These are phyloP conservation scores for Phorcus lineatus DNA, from an alignment of 2,888 invertebrate species.

Conservation along the genomic window DNA sequence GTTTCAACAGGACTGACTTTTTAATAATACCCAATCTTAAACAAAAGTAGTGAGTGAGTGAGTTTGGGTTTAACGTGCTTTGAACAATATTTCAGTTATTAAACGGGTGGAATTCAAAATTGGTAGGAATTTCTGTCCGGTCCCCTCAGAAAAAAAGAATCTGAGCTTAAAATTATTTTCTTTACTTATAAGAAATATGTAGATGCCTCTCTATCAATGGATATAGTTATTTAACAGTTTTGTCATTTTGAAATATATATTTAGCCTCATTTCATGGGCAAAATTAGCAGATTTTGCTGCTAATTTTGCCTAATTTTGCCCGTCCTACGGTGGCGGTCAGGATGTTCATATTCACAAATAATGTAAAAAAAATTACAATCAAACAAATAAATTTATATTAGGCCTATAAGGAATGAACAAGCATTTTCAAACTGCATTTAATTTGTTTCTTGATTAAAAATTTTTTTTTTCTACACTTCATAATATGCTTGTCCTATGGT, in stretches of 20 bases:
- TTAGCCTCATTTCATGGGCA: background rate
- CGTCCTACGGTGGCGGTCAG: background rate
- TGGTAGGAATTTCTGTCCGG: no score
- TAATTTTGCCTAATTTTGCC: background rate
- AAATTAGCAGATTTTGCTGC: background rate
- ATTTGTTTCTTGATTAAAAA: background rate
- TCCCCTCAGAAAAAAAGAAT: no score
- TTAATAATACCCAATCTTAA: no score
- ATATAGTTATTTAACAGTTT: background rate
- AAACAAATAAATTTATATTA: background rate
- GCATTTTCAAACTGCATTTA: background rate
- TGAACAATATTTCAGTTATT: no score
- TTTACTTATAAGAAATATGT: background rate
- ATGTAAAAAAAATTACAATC: constrained; percentile 2
- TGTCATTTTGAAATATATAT: background rate
- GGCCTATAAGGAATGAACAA: background rate
- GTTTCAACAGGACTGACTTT: no score
- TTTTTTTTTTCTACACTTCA: background rate
- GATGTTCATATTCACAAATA: background rate
- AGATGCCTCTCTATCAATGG: background rate
- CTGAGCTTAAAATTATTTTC: no score
- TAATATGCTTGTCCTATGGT: background rate
- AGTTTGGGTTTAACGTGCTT: no score
- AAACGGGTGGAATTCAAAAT: no score
- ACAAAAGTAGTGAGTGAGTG: no score